These are phyloP conservation scores for Euphonia xanthogaster DNA, from an alignment of 2,797 vertebrate species.

Conservation along the genomic window DNA sequence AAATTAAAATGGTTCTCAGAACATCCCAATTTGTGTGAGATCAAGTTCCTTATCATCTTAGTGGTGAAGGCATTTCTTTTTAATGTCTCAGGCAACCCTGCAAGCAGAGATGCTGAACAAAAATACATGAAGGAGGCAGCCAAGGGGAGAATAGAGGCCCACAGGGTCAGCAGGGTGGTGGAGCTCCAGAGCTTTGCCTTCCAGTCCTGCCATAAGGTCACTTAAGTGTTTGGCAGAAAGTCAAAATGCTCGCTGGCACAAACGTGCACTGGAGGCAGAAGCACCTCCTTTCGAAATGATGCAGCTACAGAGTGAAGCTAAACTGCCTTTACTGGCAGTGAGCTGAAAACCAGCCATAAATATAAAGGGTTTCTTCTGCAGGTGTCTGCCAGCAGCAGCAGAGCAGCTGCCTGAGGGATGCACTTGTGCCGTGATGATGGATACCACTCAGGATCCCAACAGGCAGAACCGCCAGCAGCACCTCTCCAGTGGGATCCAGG, in stretches of 20 bases:
- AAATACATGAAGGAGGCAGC: neutral
- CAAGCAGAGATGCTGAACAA: neutral
- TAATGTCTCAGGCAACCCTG: neutral
- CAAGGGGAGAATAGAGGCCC: neutral
- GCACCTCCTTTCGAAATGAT: neutral
- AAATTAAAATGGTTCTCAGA: slow-evolving; percentile 58
- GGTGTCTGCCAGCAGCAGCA: neutral
- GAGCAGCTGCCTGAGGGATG: neutral
- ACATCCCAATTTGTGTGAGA: slow-evolving; percentile 37
- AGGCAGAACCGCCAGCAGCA: neutral
- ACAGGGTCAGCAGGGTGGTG: neutral
- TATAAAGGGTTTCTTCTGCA: neutral
- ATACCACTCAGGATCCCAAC: neutral
- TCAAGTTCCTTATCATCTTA: slow-evolving; percentile 10
- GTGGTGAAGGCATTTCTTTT: slow-evolving; percentile 6
- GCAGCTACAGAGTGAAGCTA: neutral
- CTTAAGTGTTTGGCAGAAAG: slow-evolving; percentile 7
- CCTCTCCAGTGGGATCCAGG: neutral
- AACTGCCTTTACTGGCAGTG: neutral
- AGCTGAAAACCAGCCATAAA: neutral
- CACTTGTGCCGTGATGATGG: neutral
- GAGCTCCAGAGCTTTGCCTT: neutral
- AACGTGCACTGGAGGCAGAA: neutral
- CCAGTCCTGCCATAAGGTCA: slow-evolving; percentile 20
- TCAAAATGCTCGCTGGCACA: slow-evolving; percentile 16